These are phyloP conservation scores for Ochlodes sylvanus DNA, from an alignment of 2,888 invertebrate genomes.

Conservation along the genomic window DNA sequence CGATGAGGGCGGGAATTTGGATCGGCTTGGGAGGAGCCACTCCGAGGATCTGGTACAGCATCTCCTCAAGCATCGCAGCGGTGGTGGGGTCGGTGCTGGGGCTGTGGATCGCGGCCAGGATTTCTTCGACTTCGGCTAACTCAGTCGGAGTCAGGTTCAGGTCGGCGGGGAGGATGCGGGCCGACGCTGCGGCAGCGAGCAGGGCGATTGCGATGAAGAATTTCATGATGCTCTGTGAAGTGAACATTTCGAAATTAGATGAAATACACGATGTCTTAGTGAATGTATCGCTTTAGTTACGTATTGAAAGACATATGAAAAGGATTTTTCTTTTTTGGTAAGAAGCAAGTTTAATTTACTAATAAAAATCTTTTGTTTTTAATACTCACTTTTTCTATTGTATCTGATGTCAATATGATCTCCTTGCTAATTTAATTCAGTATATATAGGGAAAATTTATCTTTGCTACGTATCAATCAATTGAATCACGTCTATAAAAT, in stretches of 20 bases:
- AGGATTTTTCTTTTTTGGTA: too few relatives aligned
- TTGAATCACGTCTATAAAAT: neutral
- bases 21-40: conserved; percentile 34
- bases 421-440: neutral
- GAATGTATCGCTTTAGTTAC: too few relatives aligned
- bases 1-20: conserved; percentile 40
- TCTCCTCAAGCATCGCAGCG: conserved; percentile 50
- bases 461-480: neutral
- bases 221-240: conserved; percentile 34
- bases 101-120: conserved; percentile 51
- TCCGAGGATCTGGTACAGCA: conserved; percentile 47
- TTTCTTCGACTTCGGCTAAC: conserved; percentile 45
- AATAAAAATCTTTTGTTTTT: too few relatives aligned
- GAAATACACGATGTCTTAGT: neutral
- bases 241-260: neutral
- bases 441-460: conserved; percentile 4
- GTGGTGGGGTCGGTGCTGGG: conserved; percentile 54
- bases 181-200: conserved; percentile 44
- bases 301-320: too few relatives aligned
- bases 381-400: conserved; percentile 1
- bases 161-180: conserved; percentile 37
- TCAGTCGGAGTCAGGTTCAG: conserved; percentile 36
- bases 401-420: neutral
- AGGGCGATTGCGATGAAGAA: conserved; percentile 32
- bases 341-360: too few relatives aligned